Conservation (phyloP, 1,140 invertebrate species). For the Oedothorax gibbosus region DNA sequence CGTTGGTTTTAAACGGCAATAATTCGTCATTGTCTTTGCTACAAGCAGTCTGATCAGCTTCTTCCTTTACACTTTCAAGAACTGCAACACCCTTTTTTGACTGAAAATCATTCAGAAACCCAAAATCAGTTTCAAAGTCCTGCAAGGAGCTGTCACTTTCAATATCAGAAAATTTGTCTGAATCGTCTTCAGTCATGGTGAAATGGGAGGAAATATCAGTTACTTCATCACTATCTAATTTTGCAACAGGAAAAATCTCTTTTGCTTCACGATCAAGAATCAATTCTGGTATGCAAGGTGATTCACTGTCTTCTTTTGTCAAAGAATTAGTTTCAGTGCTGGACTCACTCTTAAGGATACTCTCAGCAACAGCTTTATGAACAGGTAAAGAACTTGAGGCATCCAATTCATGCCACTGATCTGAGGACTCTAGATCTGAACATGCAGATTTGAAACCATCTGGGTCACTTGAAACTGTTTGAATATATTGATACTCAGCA, state of each 20-base stretch:
- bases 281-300: conserved; percentile 19
- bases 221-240: conserved; percentile 35
- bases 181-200: conserved; percentile 54
- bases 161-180: conserved; percentile 52
- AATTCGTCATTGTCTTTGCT: background rate
- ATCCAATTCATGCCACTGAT: conserved; percentile 40
- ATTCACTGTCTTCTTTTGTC: conserved; percentile 22
- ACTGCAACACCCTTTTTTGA: background rate
- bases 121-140: conserved; percentile 28
- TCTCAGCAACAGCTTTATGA: background rate
- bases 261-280: background rate
- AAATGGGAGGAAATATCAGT: conserved; percentile 59
- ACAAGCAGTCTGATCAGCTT: background rate
- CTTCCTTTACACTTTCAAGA: background rate
- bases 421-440: background rate
- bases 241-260: background rate
- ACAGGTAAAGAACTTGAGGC: background rate
- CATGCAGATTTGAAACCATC: conserved; percentile 9
- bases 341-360: background rate
- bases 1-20: no score
- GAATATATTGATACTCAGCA: background rate
- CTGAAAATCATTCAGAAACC: background rate
- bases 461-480: background rate
- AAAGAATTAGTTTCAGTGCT: conserved; percentile 2
- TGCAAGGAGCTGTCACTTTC: conserved; percentile 53